A percentile compares a stretch with the other conserved stretches of the same genome.
Conservation (phyloP, 2,113 vertebrate species). For the Dicaeum eximium region DNA sequence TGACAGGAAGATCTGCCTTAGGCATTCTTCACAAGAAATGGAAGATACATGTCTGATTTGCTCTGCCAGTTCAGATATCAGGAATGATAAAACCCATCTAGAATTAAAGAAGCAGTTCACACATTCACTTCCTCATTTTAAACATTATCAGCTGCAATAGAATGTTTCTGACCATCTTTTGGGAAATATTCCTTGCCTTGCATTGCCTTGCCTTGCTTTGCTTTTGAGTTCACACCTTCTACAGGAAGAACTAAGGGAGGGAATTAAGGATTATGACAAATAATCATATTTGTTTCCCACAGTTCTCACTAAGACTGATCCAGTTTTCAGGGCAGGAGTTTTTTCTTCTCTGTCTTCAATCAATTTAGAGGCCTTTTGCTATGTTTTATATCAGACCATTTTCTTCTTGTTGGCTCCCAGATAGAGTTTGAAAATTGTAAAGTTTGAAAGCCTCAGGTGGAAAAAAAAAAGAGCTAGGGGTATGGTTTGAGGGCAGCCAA, state of each 20-base stretch:
- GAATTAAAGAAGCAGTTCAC: background rate
- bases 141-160: background rate
- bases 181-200: background rate
- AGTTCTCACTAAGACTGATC: background rate
- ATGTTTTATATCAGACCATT: background rate
- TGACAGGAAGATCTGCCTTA: background rate
- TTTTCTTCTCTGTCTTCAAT: background rate
- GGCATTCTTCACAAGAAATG: background rate
- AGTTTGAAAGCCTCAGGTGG: background rate
- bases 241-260: background rate
- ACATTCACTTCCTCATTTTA: background rate
- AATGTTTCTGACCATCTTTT: background rate
- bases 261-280: background rate
- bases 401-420: background rate
- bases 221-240: background rate
- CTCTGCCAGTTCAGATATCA: background rate
- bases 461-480: background rate
- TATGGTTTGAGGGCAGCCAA: background rate
- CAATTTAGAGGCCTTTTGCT: fast-evolving
- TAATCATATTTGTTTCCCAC: too few relatives aligned
- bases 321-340: background rate
- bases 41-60: background rate
- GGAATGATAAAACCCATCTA: background rate
- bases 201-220: background rate
- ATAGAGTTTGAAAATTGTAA: background rate